phyloP scores from a whole-genome alignment of 2,797 vertebrate species.

The Okamejei kenojei region DNA sequence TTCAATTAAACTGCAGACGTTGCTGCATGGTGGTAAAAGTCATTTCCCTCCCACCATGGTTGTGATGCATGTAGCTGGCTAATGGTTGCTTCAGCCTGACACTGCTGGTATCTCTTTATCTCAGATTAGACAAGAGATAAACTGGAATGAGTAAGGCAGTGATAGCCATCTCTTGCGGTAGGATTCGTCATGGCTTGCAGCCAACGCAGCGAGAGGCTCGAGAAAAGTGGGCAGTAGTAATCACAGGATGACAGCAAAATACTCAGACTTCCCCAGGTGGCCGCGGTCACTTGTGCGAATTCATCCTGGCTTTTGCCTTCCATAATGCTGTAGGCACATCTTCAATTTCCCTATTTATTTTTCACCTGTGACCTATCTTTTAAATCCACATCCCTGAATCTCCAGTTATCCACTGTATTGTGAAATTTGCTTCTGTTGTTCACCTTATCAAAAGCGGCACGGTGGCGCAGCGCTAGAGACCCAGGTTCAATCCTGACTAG shows the following conservation, averaged over 20 bases:
- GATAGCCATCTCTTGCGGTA: no score
- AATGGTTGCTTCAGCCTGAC: not conserved
- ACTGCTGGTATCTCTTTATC: not conserved
- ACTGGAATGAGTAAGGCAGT: not conserved
- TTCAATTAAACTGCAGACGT: no score
- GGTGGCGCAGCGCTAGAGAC: no score
- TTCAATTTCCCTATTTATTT: not conserved
- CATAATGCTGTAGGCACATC: not conserved
- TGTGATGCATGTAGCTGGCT: no score
- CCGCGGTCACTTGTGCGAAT: not conserved
- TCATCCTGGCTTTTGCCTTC: not conserved
- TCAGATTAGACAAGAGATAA: not conserved
- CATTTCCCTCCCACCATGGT: not conserved
- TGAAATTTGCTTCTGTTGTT: not conserved
- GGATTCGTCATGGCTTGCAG: not conserved
- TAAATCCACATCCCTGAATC: not conserved
- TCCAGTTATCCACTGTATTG: not conserved
- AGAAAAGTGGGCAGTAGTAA: not conserved
- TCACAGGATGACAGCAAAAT: no score
- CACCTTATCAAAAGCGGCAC: not conserved
- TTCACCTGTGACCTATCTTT: not conserved
- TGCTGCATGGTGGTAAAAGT: not conserved
- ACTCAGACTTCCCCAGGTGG: no score
- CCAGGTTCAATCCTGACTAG: no score
- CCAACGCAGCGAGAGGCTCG: not conserved